These are phyloP conservation scores for Knipowitschia caucasica DNA, from an alignment of 2,797 vertebrate species.

Conservation along the genomic window DNA sequence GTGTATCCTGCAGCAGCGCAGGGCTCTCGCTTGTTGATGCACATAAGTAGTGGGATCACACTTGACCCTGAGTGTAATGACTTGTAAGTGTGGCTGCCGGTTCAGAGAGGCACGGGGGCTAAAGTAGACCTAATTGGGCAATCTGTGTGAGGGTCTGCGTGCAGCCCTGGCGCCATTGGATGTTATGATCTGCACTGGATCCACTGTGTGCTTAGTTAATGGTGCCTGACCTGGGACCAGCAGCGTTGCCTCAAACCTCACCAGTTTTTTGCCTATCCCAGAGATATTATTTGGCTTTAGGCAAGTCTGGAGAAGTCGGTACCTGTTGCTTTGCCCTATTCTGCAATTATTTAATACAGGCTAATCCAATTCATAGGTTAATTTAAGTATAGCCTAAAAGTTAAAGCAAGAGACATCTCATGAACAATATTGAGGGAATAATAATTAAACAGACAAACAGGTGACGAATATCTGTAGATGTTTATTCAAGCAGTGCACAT, in stretches of 20 bases:
- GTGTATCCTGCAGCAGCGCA: constrained; percentile 27
- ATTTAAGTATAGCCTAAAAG: too few relatives aligned
- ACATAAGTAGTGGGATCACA: constrained; percentile 69
- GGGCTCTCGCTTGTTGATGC: constrained; percentile 55
- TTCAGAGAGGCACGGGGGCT: constrained; percentile 61
- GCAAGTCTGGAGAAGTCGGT: too few relatives aligned
- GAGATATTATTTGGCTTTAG: not conserved
- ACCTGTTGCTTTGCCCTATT: too few relatives aligned
- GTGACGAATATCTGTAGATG: too few relatives aligned
- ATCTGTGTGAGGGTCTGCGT: constrained; percentile 39
- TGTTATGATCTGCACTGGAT: constrained; percentile 65
- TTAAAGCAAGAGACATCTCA: too few relatives aligned
- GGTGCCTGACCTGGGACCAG: constrained; percentile 59
- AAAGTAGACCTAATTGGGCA: constrained; percentile 68
- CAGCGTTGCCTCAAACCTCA: constrained; percentile 9
- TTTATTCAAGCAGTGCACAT: too few relatives aligned
- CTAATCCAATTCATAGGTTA: too few relatives aligned
- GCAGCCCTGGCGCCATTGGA: constrained; percentile 43
- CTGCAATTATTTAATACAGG: too few relatives aligned
- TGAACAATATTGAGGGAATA: too few relatives aligned
- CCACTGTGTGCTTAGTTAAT: constrained; percentile 62
- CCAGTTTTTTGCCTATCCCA: not conserved
- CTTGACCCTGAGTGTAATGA: constrained; percentile 73
- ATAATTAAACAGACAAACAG: too few relatives aligned
- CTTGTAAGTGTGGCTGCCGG: constrained; percentile 65